Evolutionary conservation across 2,888 invertebrate genomes (phyloP).

Genomic region (Coleophora deauratella): DNA sequence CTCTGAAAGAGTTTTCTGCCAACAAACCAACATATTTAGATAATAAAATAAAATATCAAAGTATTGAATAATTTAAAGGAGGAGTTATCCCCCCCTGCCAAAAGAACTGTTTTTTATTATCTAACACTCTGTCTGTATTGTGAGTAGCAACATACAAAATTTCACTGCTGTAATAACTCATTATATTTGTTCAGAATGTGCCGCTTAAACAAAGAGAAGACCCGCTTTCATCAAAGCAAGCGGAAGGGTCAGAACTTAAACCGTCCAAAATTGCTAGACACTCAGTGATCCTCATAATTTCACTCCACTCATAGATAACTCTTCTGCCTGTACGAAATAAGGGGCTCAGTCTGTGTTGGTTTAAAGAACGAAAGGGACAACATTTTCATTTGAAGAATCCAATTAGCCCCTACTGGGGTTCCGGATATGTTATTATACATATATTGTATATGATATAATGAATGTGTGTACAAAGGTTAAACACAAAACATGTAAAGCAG

Average conservation of each 20-base stretch:
- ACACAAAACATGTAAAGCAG: slow-evolving; percentile 34
- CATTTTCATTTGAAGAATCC: slow-evolving; percentile 58
- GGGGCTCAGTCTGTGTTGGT: slow-evolving; percentile 31
- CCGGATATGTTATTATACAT: slow-evolving; percentile 20
- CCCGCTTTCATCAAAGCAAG: slow-evolving; percentile 46
- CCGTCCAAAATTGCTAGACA: slow-evolving; percentile 29
- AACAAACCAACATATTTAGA: no score
- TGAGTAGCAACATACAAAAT: slow-evolving; percentile 5
- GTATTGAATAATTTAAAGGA: no score
- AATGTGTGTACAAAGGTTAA: slow-evolving; percentile 11
- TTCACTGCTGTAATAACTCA: no score
- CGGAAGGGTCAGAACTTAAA: slow-evolving; percentile 36
- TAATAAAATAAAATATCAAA: no score
- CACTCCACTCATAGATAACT: slow-evolving; percentile 12
- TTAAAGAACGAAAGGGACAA: slow-evolving; percentile 32
- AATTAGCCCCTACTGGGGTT: slow-evolving; percentile 50
- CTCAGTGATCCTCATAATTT: slow-evolving; percentile 17
- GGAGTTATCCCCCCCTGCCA: no score
- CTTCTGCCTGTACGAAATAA: slow-evolving; percentile 14
- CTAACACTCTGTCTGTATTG: no score
- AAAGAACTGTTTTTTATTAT: no score
- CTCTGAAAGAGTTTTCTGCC: no score
- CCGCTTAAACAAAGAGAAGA: slow-evolving; percentile 35
- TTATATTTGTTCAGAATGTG: no score
- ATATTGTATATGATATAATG: no score